Percentiles rank a stretch among this genome's conserved stretches.
These are phyloP conservation scores for Phodopus roborovskii DNA, from an alignment of 2,113 vertebrate genomes.

Conservation along the genomic window DNA sequence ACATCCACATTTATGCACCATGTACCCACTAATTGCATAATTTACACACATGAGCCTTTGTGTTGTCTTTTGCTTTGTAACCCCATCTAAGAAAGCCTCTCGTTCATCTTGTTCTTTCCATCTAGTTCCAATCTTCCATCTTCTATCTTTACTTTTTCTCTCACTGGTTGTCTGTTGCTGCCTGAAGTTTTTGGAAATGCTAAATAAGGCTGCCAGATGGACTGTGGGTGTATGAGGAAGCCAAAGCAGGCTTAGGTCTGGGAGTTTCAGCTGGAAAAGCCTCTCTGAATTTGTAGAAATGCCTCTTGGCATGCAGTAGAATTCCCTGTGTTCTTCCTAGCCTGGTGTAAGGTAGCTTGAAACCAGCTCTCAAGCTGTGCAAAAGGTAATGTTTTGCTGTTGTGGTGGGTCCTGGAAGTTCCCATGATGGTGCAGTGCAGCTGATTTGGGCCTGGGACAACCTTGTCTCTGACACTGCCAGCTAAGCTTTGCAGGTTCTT, in stretches of 20 bases:
- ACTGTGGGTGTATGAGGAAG: neutral
- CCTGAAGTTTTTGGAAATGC: constrained; percentile 18
- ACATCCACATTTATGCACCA: too few species aligned
- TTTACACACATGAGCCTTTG: neutral
- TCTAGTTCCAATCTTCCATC: neutral
- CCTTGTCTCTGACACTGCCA: constrained; percentile 1
- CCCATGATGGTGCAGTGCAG: too few species aligned
- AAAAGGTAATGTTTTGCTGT: neutral
- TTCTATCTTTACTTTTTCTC: neutral
- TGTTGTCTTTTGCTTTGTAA: neutral
- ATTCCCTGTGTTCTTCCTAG: neutral
- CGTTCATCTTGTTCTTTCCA: neutral
- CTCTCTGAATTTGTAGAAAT: neutral
- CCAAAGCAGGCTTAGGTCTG: neutral
- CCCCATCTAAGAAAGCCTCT: neutral
- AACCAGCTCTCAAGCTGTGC: neutral
- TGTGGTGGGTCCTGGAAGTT: neutral
- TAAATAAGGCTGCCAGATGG: neutral
- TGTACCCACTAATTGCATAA: neutral
- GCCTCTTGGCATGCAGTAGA: neutral
- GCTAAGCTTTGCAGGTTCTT: constrained; percentile 13
- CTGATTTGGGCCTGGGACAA: neutral
- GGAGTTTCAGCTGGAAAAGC: neutral
- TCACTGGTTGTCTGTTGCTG: neutral
- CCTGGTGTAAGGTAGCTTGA: neutral